Evolutionary conservation across 30 jellyfish, hydroid and myxozoan species (phyloP), one percentile per base, ranked within the genome.

Genomic region (Chironex yamaguchii): DNA sequence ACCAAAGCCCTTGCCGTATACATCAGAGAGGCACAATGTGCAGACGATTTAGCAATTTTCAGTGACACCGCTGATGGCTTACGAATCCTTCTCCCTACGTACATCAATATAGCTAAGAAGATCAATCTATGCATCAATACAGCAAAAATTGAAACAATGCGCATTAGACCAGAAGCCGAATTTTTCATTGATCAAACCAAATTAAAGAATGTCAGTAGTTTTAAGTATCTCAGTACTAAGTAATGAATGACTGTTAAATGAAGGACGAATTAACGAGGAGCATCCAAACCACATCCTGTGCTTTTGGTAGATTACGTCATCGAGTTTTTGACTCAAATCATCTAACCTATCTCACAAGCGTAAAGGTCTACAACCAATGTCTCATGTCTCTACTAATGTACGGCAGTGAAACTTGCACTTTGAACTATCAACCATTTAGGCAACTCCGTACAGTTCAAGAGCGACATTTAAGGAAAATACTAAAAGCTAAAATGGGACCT

Each of bases 1-100:
- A 71, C 91, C 79, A 17, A 42, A 42, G 42, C 52, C 48, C 48
- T 42, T 34, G 42, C 14, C 26, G 88, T 3, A 13, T 68, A 17
- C 86, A 58, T 86, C 87, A 63, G 96, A 75, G 96, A 86, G 70
- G 96, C 96, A 24, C 90, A 79, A 63, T 76, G 35, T 75, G 84
- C 54, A 3, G 52, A 68, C 79, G 80, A 82, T 25, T 32, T 67
- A 24, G 85, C 92, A 9, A 68, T 36, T 32, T 36, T 66, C 76
- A 17, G 6, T 36, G 92, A 65, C 78, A 42, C 58, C 9, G 13
- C 58, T 17, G 17, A 42, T 42, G 58, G 17, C 17, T 42, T 81
- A 66, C 77, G 49, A 70, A 29, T 36, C 23, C 62, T 36, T 21
- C 49, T 81, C 17, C 30, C 51, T 25, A 64, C 77, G n/a, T 67